Conservation (phyloP, 1,140 invertebrate species). For the Copidosoma floridanum region DNA sequence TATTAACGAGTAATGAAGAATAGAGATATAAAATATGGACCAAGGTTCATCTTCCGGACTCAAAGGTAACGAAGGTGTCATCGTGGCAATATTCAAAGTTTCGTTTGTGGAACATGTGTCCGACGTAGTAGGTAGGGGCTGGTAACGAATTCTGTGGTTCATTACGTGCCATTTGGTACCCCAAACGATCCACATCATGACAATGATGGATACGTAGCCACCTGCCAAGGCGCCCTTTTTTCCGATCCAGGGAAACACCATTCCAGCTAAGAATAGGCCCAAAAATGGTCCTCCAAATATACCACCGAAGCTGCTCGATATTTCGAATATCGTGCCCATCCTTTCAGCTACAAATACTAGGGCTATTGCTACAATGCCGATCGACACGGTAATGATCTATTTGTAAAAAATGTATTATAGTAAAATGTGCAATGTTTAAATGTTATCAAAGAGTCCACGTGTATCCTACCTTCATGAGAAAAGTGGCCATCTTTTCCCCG, state of each 20-base stretch:
- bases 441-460: too few relatives aligned
- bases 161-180: conserved; percentile 53
- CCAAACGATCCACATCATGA: conserved; percentile 61
- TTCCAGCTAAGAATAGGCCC: conserved; percentile 59
- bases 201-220: conserved; percentile 51
- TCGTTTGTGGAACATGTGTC: conserved; percentile 45
- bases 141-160: conserved; percentile 36
- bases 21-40: conserved; percentile 58
- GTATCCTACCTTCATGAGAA: too few relatives aligned
- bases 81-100: conserved; percentile 15
- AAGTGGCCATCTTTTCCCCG: too few relatives aligned
- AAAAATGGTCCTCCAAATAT: conserved; percentile 57
- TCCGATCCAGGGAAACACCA: conserved; percentile 56
- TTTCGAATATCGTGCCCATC: conserved; percentile 50
- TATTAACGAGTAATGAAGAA: conserved; percentile 62
- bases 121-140: conserved; percentile 43
- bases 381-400: conserved; percentile 44
- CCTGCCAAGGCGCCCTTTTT: conserved; percentile 58
- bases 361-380: conserved; percentile 53
- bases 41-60: conserved; percentile 33
- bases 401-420: too few relatives aligned
- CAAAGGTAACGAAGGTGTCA: neutral
- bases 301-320: conserved; percentile 53
- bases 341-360: conserved; percentile 56
- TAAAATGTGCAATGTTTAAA: too few relatives aligned